Conservation (phyloP, 1,140 invertebrate species). For the Bombus polaris region DNA sequence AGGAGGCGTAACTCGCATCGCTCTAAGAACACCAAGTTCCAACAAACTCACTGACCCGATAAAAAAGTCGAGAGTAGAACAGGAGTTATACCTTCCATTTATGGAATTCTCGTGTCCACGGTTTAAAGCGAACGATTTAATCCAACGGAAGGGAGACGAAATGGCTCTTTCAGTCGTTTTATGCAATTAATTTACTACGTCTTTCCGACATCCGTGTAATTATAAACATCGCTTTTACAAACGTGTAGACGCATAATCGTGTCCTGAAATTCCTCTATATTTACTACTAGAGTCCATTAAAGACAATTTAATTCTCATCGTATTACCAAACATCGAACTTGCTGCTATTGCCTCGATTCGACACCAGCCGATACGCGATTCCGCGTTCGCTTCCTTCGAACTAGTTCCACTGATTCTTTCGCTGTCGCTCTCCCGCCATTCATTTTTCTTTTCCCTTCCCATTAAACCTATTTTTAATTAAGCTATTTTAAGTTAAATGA, state of each 20-base stretch:
- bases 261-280: too few species aligned
- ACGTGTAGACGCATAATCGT: neutral
- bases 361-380: neutral
- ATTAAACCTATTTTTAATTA: slow-evolving; percentile 3
- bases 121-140: neutral
- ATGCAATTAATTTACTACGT: neutral
- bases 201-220: neutral
- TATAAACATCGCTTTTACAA: neutral
- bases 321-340: neutral
- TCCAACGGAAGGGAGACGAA: slow-evolving; percentile 13
- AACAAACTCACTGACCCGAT: slow-evolving; percentile 10
- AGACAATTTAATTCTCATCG: neutral
- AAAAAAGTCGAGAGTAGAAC: slow-evolving; percentile 25
- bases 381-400: neutral
- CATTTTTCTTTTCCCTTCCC: neutral
- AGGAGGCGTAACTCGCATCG: slow-evolving; percentile 27
- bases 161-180: neutral
- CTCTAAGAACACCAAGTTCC: neutral
- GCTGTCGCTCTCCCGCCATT: neutral
- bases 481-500: slow-evolving; percentile 1
- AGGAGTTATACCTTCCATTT: neutral
- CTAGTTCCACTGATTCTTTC: neutral
- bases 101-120: neutral
- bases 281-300: neutral
- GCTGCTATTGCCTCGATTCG: neutral